A percentile compares a stretch with the other conserved stretches of the same genome.
Conservation (phyloP, 2,797 vertebrate species). For the Numenius phaeopus region DNA sequence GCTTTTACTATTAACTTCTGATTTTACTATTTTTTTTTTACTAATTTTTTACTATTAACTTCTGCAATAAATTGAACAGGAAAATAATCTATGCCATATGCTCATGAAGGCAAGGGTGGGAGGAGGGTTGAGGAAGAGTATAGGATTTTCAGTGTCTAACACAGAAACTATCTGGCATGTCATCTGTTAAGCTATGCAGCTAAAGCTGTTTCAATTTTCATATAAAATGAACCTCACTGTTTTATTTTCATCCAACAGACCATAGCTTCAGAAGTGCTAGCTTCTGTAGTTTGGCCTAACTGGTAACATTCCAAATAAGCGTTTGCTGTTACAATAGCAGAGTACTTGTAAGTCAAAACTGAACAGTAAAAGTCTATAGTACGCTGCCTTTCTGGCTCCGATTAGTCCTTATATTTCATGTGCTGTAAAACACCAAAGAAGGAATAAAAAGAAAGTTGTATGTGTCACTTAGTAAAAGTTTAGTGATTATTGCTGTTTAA, state of each 20-base stretch:
- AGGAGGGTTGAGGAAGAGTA: neutral
- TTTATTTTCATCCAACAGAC: slow-evolving; percentile 1
- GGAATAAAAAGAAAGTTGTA: neutral
- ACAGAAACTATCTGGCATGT: neutral
- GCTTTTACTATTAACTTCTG: neutral
- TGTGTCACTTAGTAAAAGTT: neutral
- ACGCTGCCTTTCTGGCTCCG: slow-evolving; percentile 5
- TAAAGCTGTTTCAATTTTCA: neutral
- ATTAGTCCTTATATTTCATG: neutral
- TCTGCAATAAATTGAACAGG: neutral
- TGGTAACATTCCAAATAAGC: neutral
- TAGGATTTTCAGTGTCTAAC: neutral
- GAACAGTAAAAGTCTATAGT: slow-evolving; percentile 15
- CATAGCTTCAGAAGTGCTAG: neutral
- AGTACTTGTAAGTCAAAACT: slow-evolving; percentile 18
- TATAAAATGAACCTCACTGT: neutral
- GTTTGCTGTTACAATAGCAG: slow-evolving; percentile 1
- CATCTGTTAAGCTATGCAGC: neutral
- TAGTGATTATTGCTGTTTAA: neutral
- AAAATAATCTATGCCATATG: neutral
- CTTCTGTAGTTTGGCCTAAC: slow-evolving; percentile 17
- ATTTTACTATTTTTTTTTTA: too few species aligned
- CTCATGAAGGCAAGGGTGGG: neutral
- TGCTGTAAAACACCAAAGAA: neutral
- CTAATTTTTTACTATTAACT: too few species aligned